Percentiles rank a stretch among this genome's conserved stretches.
Conservation (phyloP, 1,140 invertebrate genomes). For the Colletes latitarsis region DNA sequence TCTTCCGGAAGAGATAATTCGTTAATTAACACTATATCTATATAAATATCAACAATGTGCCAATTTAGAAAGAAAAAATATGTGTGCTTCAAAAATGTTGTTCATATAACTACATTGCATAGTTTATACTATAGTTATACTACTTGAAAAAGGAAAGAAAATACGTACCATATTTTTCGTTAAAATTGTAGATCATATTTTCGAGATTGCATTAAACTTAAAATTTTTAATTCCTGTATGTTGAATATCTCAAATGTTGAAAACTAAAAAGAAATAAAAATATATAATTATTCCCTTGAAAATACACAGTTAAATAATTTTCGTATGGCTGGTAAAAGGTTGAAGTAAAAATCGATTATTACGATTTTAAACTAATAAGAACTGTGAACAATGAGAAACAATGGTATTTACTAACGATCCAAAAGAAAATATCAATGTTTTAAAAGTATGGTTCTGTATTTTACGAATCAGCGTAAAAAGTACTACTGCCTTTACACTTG, state of each 20-base stretch:
- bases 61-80: conserved; percentile 35
- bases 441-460: conserved; percentile 4
- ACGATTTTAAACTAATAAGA: background rate
- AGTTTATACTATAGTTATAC: conserved; percentile 33
- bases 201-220: background rate
- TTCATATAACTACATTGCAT: conserved; percentile 14
- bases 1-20: conserved; percentile 3
- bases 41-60: conserved; percentile 40
- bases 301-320: background rate
- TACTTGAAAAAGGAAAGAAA: background rate
- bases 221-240: background rate
- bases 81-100: conserved; percentile 4
- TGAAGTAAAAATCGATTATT: background rate
- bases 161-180: background rate
- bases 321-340: background rate
- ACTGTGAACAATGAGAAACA: background rate
- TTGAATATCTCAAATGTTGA: background rate
- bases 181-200: background rate
- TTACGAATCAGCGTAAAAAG: conserved; percentile 40
- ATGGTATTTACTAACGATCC: background rate
- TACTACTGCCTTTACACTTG: conserved; percentile 27
- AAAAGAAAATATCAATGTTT: background rate
- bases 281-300: background rate
- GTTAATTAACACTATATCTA: conserved; percentile 11
- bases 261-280: background rate